Evolutionary conservation across 2,113 vertebrate genomes (phyloP), one percentile per base, ranked within the genome.

Genomic region (Rana temporaria): DNA sequence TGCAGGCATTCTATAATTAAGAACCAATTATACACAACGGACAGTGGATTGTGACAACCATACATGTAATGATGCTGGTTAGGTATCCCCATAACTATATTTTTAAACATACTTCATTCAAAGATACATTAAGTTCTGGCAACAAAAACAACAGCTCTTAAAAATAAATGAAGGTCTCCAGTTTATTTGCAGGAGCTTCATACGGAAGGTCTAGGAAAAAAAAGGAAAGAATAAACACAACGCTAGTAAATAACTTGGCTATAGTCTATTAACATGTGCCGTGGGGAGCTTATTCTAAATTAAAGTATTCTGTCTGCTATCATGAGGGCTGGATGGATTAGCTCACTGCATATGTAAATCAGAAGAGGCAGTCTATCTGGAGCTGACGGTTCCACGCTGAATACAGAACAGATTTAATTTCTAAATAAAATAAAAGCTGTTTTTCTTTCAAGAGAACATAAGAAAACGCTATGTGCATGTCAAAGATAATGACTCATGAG

Each of bases 211-310:
- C 72, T 60, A 63, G 34, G 4, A 60, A 38, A 76, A 19, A 15
- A 34, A 56, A 14, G 26, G 26, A 52, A 55, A 78, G 38, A 66
- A 68, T 59, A 79, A 68, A 69, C 38, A 69, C 64, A 38, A 38
- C 34, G 22, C 53, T 24, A 7, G 65, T 59, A 30, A 30, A 68
- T 87, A 48, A 24, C 56, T 63, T 79, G 38, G 20, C 65, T 80
- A 38, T n/a, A 22, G 56, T 63, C n/a, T 84, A 4, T 63, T 53
- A 4, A 32, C 5, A 82, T 59, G 4, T 81, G 8, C 7, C 20
- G 0, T 70, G 24, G 34, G 86, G 85, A 67, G 38, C 82, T 84
- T 76, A n/a, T 84, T 88, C 86, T 85, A 30, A 85, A 59, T 69
- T 68, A 69, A 67, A 57, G 53, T 79, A 79, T 79, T 79, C 30